A percentile compares a stretch with the other conserved stretches of the same genome.
phyloP scores from a whole-genome alignment of 2,888 invertebrate genomes.

The Platypus cylindrus region DNA sequence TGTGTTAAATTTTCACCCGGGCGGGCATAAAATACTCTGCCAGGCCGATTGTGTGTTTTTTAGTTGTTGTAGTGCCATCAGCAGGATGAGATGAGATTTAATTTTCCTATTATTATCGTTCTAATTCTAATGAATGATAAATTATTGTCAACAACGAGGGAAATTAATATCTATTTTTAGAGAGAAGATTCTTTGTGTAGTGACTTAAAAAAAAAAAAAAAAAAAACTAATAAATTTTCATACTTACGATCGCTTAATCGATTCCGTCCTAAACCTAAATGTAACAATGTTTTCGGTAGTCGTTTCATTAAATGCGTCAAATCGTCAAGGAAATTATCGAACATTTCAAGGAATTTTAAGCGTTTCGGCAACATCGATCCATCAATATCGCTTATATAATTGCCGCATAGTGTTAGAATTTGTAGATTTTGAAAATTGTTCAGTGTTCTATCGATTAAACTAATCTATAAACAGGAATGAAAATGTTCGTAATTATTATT shows the following conservation, averaged over 20 bases:
- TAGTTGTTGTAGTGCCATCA: no score
- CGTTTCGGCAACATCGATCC: slow-evolving; percentile 33
- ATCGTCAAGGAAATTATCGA: slow-evolving; percentile 36
- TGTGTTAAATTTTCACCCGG: no score
- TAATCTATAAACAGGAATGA: slow-evolving; percentile 39
- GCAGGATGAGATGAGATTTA: no score
- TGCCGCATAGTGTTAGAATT: slow-evolving; percentile 38
- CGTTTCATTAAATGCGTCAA: slow-evolving; percentile 29
- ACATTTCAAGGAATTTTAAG: slow-evolving; percentile 37
- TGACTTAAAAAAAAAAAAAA: no score
- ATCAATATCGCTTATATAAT: slow-evolving; percentile 30
- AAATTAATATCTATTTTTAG: no score
- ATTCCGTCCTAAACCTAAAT: slow-evolving; percentile 43
- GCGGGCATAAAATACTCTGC: no score
- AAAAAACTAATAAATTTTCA: neutral
- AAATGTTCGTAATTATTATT: no score
- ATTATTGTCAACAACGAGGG: no score
- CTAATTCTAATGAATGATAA: no score
- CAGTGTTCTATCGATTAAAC: slow-evolving; percentile 35
- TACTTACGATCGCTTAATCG: slow-evolving; percentile 29
- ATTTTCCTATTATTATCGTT: no score
- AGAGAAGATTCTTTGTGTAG: no score
- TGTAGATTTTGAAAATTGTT: slow-evolving; percentile 33
- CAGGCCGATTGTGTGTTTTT: no score
- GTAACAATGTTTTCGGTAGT: slow-evolving; percentile 34